Percentiles rank a stretch among this genome's conserved stretches.
phyloP scores from a whole-genome alignment of 2,113 vertebrate species.

The Carassius gibelio region DNA sequence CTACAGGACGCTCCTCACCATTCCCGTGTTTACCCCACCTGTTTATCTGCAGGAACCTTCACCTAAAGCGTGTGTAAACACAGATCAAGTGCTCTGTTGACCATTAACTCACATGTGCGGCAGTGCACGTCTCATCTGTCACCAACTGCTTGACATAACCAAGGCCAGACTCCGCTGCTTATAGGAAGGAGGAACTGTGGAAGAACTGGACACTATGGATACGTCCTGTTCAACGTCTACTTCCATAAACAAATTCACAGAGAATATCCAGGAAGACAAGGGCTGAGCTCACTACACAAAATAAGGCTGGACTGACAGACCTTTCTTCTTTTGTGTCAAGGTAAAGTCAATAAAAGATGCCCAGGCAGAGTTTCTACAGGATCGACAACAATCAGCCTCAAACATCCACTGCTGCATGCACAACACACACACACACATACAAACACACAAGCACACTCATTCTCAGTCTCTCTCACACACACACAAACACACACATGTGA shows the following conservation, averaged over 20 bases:
- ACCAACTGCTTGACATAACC: background rate
- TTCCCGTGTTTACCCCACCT: constrained; percentile 52
- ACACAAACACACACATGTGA: background rate
- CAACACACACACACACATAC: too few species aligned
- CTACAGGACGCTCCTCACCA: background rate
- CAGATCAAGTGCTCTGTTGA: constrained; percentile 65
- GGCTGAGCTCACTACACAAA: background rate
- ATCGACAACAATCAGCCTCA: background rate
- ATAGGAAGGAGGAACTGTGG: background rate
- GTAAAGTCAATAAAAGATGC: background rate
- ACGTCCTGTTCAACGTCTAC: background rate
- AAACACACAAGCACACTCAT: background rate
- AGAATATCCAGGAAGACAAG: background rate
- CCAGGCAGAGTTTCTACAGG: background rate
- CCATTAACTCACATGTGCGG: constrained; percentile 61
- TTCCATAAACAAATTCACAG: background rate
- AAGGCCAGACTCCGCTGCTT: background rate
- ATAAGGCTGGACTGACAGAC: background rate
- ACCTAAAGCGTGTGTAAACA: constrained; percentile 55
- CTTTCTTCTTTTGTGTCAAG: background rate
- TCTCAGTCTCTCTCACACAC: too few species aligned
- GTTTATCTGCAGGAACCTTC: constrained; percentile 71
- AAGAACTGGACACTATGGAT: background rate
- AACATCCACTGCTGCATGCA: background rate
- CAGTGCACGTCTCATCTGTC: background rate